Conservation (phyloP, 1,140 invertebrate genomes). For the Gerris buenoi region DNA sequence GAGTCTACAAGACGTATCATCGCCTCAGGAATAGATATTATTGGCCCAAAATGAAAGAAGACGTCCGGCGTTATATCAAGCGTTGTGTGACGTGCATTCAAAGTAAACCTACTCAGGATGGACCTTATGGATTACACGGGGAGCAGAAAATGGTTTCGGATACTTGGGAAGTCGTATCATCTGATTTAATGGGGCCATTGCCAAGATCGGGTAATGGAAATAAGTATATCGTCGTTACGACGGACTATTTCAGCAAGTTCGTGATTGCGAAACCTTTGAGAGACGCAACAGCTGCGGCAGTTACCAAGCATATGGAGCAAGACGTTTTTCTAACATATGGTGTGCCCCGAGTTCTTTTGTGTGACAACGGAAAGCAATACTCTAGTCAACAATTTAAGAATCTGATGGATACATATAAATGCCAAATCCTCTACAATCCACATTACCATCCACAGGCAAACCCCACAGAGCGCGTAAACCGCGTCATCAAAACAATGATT, state of each 20-base stretch:
- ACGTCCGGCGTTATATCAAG: not conserved
- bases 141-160: not conserved
- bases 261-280: constrained; percentile 10
- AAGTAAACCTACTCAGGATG: not conserved
- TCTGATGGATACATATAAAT: not conserved
- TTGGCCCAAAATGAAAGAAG: not conserved
- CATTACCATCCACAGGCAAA: constrained; percentile 26
- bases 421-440: not conserved
- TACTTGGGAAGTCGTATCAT: constrained; percentile 15
- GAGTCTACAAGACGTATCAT: not conserved
- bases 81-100: not conserved
- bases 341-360: not conserved
- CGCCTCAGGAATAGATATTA: not conserved
- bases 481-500: constrained; percentile 30
- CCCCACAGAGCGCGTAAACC: constrained; percentile 30
- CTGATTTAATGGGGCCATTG: constrained; percentile 31
- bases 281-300: not conserved
- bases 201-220: constrained; percentile 25
- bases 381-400: not conserved
- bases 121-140: not conserved
- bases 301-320: not conserved
- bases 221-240: constrained; percentile 26
- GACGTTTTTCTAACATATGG: not conserved
- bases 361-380: not conserved
- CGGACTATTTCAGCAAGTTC: constrained; percentile 26